Evolutionary conservation across 2,888 invertebrate species (phyloP).

Genomic region (Heliconius cydno): DNA sequence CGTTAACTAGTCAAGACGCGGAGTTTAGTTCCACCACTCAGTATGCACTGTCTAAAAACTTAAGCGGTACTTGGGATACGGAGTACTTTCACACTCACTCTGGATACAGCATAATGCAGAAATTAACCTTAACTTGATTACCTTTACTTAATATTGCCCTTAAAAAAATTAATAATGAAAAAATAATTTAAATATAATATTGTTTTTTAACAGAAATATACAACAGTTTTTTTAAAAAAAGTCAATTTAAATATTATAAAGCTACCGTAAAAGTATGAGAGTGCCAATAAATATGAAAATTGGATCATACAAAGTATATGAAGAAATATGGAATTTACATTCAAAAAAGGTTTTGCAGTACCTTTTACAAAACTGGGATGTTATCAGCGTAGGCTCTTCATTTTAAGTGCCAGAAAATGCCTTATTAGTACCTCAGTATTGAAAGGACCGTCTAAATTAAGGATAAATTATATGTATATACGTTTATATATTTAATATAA

Average conservation of each 20-base stretch:
- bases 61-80: too few relatives aligned
- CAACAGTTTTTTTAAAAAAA: not conserved
- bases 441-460: too few relatives aligned
- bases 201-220: not conserved
- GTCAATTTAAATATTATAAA: constrained; percentile 5
- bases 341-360: not conserved
- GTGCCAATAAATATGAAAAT: constrained; percentile 9
- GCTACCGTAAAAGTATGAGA: not conserved
- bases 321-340: not conserved
- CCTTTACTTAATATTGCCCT: too few relatives aligned
- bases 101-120: too few relatives aligned
- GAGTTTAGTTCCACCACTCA: too few relatives aligned
- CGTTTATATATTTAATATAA: too few relatives aligned
- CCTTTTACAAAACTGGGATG: not conserved
- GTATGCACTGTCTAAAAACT: too few relatives aligned
- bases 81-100: too few relatives aligned
- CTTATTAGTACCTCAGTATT: not conserved
- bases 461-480: not conserved
- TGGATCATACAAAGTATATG: not conserved
- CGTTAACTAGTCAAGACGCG: too few relatives aligned
- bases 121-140: too few relatives aligned
- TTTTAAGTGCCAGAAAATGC: not conserved
- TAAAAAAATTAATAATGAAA: too few relatives aligned
- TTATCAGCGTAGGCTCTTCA: not conserved
- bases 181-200: not conserved